Base-by-base conservation (phyloP, 2,888 invertebrate genomes). In the Plagiodera versicolora region DNA sequence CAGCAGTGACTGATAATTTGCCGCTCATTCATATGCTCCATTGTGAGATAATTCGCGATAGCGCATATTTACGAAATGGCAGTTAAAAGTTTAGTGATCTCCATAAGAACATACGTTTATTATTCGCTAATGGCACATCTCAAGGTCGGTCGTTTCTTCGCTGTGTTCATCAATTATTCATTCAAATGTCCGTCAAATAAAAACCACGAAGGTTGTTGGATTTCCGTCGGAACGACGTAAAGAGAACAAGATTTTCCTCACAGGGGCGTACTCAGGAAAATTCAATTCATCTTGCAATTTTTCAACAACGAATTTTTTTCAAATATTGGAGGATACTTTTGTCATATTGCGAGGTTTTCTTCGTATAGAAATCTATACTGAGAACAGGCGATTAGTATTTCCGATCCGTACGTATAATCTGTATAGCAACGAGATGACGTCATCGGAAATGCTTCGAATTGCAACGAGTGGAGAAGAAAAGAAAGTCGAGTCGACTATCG, bases 381-480 rank as follows among this genome's bases (percentile, higher is more conserved):
- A n/a, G n/a, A n/a, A n/a, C n/a, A n/a, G n/a, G n/a, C n/a, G n/a
- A n/a, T n/a, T n/a, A n/a, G n/a, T n/a, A n/a, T n/a, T n/a, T n/a
- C n/a, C n/a, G n/a, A n/a, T n/a, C n/a, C n/a, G n/a, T n/a, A n/a
- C n/a, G 39, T 11, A 39, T 14, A 39, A 2, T 28, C 45, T 48
- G 56, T 44, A 24, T 24, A 24, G 24, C 24, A 24, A 24, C 24
- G 6, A 54, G 65, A 64, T 70, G 66, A 68, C 67, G 66, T 70
- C 70, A 69, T 66, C 69, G 67, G 68, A 69, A 69, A 71, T 71
- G 64, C 71, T 67, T 70, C 60, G 67, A 64, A 69, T 71, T 69
- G 66, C 70, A 67, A 56, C 52, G 66, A 63, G 28, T 28, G 18
- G 18, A 58, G 56, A 66, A 67, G 67, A 63, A 60, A 55, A 20